phyloP scores from a whole-genome alignment of 2,797 vertebrate species.

The Mycteria americana region DNA sequence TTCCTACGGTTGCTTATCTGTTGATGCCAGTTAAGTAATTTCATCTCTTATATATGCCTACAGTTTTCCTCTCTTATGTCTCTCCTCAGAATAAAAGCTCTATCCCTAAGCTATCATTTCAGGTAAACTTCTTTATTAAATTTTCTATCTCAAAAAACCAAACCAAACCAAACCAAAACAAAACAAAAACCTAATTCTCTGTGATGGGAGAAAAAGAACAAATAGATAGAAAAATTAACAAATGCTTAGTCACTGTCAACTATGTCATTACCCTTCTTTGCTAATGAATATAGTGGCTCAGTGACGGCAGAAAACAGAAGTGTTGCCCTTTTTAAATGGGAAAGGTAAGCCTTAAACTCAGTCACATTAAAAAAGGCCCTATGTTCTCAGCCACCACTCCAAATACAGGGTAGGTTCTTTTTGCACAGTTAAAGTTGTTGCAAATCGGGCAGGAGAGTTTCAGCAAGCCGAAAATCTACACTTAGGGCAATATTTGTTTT shows the following conservation, averaged over 20 bases:
- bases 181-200: background rate
- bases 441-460: background rate
- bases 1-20: background rate
- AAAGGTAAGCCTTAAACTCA: background rate
- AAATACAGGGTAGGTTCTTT: background rate
- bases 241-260: background rate
- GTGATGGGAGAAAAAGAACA: background rate
- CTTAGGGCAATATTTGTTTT: background rate
- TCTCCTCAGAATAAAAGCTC: background rate
- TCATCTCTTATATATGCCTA: background rate
- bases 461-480: background rate
- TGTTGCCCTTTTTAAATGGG: background rate
- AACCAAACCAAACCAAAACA: too few species aligned
- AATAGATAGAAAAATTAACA: background rate
- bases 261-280: background rate
- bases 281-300: background rate
- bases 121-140: background rate
- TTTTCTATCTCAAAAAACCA: background rate
- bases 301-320: background rate
- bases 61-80: background rate
- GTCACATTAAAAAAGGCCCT: background rate
- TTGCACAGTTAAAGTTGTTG: background rate
- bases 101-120: background rate
- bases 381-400: background rate
- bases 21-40: background rate